Conservation (phyloP, 2,888 invertebrate species). For the Leptura quadrifasciata region DNA sequence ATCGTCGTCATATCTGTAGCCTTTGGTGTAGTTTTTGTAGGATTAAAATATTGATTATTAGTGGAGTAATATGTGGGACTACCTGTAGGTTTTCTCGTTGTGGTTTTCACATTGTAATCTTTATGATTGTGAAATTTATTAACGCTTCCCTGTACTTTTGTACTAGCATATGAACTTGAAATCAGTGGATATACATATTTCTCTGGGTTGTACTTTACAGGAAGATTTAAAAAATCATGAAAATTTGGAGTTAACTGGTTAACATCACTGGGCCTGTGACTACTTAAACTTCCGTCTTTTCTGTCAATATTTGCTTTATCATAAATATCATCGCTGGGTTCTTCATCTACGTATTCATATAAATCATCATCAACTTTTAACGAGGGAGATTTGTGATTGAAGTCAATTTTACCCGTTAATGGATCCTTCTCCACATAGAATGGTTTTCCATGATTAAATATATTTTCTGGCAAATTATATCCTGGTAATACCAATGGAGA, state of each 20-base stretch:
- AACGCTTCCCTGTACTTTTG: conserved; percentile 82
- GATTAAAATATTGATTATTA: conserved; percentile 59
- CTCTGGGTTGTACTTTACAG: conserved; percentile 81
- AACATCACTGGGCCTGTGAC: conserved; percentile 78
- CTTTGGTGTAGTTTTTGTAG: conserved; percentile 58
- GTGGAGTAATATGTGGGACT: conserved; percentile 70
- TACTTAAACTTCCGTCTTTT: conserved; percentile 71
- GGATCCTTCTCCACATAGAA: conserved; percentile 83
- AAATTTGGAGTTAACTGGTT: conserved; percentile 79
- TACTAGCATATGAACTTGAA: conserved; percentile 83
- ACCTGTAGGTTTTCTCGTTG: conserved; percentile 69
- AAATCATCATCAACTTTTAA: conserved; percentile 65
- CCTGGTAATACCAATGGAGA: conserved; percentile 71
- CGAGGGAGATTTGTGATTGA: conserved; percentile 76
- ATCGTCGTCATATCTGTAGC: conserved; percentile 62
- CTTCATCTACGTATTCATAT: conserved; percentile 67
- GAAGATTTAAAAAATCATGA: conserved; percentile 82
- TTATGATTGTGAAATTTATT: conserved; percentile 76
- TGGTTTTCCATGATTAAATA: conserved; percentile 82
- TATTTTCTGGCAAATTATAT: conserved; percentile 75
- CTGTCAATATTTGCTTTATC: conserved; percentile 72
- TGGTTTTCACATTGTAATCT: conserved; percentile 66
- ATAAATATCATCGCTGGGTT: conserved; percentile 65
- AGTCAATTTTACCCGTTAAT: conserved; percentile 80
- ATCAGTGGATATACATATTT: conserved; percentile 83